These are phyloP conservation scores for Deroplatys truncata DNA, from an alignment of 2,888 invertebrate species.

Conservation along the genomic window DNA sequence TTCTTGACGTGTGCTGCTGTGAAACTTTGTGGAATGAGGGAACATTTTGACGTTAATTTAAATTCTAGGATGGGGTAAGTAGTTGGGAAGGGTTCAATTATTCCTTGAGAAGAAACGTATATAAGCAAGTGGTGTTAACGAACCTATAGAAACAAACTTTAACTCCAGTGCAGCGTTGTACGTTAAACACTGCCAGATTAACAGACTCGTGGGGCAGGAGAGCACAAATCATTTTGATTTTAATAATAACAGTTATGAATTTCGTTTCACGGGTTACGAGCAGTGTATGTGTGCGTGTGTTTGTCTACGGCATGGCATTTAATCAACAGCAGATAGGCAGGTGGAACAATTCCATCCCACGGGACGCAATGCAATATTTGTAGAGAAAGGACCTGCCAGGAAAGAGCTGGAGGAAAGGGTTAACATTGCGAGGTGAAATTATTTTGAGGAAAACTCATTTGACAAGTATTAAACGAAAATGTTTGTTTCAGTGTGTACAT, in stretches of 20 bases:
- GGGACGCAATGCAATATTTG: conserved; percentile 13
- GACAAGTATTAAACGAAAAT: conserved; percentile 17
- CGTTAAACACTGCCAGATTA: not conserved
- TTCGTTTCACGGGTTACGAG: not conserved
- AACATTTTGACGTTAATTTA: conserved; percentile 14
- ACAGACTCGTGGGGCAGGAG: not conserved
- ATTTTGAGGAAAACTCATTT: conserved; percentile 15
- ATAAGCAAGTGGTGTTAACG: not conserved
- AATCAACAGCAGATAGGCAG: conserved; percentile 9
- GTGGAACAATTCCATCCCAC: not conserved
- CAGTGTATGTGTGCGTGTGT: not conserved
- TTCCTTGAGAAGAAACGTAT: not conserved
- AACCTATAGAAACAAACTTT: not conserved
- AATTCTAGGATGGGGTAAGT: not conserved
- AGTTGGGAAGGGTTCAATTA: conserved; percentile 5
- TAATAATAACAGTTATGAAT: conserved; percentile 17
- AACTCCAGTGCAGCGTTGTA: not conserved
- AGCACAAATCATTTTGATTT: conserved; percentile 13
- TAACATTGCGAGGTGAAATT: not conserved
- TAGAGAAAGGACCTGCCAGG: not conserved
- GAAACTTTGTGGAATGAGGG: not conserved
- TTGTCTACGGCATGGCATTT: conserved; percentile 1
- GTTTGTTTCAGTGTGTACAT: not conserved
- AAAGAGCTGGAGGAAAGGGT: not conserved
- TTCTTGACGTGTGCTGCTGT: not conserved